Conservation (phyloP, 2,888 invertebrate species). For the Acrobasis suavella region DNA sequence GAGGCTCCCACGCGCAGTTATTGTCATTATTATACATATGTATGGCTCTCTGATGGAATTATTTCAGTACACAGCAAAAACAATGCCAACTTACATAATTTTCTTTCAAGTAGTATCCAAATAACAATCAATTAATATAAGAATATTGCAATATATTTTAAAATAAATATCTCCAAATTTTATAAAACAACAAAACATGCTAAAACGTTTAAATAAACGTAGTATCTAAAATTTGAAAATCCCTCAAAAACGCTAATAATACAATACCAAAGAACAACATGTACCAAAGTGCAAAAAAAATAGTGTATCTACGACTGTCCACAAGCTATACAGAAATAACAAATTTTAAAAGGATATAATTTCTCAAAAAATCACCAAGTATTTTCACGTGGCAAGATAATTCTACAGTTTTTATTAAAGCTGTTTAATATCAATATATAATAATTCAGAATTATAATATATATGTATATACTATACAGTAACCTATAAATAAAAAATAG, state of each 20-base stretch:
- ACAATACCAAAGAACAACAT: constrained; percentile 8
- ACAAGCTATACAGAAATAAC: constrained; percentile 6
- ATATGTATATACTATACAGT: constrained; percentile 17
- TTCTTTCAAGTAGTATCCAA: not conserved
- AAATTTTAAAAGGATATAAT: constrained; percentile 11
- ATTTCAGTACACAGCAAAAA: no score
- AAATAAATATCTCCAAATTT: not conserved
- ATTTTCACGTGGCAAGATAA: constrained; percentile 14
- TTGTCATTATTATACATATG: no score
- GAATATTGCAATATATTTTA: not conserved
- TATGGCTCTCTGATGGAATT: no score
- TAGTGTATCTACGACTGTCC: not conserved
- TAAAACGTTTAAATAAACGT: not conserved
- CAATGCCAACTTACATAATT: not conserved
- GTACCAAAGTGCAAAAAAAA: constrained; percentile 20
- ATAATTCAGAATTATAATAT: constrained; percentile 18
- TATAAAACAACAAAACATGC: not conserved
- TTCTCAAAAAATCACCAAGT: not conserved
- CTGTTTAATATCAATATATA: constrained; percentile 13
- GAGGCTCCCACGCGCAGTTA: no score
- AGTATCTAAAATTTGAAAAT: not conserved
- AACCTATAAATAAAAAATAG: constrained; percentile 16
- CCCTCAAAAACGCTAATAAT: constrained; percentile 5
- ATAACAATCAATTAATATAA: not conserved
- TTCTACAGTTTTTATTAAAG: constrained; percentile 10